Base-by-base conservation (phyloP, 2,888 invertebrate species). In the Venusia cambrica region DNA sequence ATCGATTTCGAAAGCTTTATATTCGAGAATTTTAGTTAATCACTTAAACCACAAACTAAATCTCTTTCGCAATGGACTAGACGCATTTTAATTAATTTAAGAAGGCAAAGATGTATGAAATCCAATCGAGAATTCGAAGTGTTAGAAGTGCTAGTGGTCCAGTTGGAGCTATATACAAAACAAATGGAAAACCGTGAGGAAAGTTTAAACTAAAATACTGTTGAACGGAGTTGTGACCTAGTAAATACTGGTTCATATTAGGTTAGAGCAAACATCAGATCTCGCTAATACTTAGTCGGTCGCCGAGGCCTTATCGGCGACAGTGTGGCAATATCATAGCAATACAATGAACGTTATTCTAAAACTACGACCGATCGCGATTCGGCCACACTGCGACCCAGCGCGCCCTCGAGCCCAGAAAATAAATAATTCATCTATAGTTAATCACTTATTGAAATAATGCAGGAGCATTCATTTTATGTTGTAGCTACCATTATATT, bases 61-160 rank as follows among this genome's bases (percentile, higher is more conserved):
- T 84, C 81, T 84, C 84, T 77, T 83, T 84, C 70, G 74, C 72
- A 79, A 78, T 83, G 83, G 87, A 87, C 87, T 87, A 87, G 87
- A 85, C 80, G 81, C 80, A 78, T 81, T 76, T 56, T 4, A 53
- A 74, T 79, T 77, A 81, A 73, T 83, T 78, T 75, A 78, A 70
- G 81, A 87, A 85, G 85, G 85, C 80, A 81, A 81, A 85, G 80
- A 76, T 69, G 75, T 75, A 75, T 83, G 75, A 77, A 75, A 76
- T 77, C 80, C 79, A 75, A 81, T 80, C 50, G 38, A 69, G 63
- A 68, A 57, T 59, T 57, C 57, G 59, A 64, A 65, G 54, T 54
- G 57, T 50, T 54, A 62, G 61, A 57, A 57, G 57, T 46, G 52
- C 45, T 55, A 59, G 57, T 54, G 60, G 51, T 27, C 30, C 25